Conservation (phyloP, 30 jellyfish, hydroid and myxozoan species). For the Sanderia malayensis region DNA sequence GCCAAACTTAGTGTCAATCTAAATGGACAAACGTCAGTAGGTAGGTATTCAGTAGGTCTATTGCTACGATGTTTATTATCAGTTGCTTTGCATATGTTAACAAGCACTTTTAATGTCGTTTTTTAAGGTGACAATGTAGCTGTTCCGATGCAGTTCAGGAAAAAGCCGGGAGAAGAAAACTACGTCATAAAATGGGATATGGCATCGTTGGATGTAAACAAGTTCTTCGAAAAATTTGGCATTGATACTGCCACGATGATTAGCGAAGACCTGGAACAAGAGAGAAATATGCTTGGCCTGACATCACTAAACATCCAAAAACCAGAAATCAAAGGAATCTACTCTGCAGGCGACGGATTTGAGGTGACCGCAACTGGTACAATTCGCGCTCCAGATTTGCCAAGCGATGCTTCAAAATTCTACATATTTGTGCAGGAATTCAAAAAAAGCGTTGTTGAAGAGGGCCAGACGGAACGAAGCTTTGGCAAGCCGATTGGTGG, state of each 20-base stretch:
- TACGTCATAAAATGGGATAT: neutral
- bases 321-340: conserved; percentile 10
- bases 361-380: conserved; percentile 11
- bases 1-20: conserved; percentile 17
- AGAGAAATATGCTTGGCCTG: conserved; percentile 15
- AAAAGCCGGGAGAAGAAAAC: neutral
- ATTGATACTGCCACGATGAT: neutral
- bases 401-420: neutral
- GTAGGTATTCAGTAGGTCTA: conserved; percentile 21
- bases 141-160: conserved; percentile 12
- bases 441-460: conserved; percentile 11
- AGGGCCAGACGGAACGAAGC: conserved; percentile 10
- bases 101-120: neutral
- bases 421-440: conserved; percentile 18
- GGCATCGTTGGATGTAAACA: too few species aligned
- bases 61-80: neutral
- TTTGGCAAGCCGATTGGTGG: conserved; percentile 19
- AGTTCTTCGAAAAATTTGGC: too few species aligned
- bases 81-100: neutral
- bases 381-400: conserved; percentile 12
- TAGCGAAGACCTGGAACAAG: too few species aligned
- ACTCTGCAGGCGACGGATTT: conserved; percentile 15
- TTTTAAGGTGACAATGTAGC: neutral
- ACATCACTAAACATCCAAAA: neutral
- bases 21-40: conserved; percentile 29